Evolutionary conservation across 1,140 invertebrate species (phyloP), one percentile per base, ranked within the genome.

Genomic region (Papilio helenus): DNA sequence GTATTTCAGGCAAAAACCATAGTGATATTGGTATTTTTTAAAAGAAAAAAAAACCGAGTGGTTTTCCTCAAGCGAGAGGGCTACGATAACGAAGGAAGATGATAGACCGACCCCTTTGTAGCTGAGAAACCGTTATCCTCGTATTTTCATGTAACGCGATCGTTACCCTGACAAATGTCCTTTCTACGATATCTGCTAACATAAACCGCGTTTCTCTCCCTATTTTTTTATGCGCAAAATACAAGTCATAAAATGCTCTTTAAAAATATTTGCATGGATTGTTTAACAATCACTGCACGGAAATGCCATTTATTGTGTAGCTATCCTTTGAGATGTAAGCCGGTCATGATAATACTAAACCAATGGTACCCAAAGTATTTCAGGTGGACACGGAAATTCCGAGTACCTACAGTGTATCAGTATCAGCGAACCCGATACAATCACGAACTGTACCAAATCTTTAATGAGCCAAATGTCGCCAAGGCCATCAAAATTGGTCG

Each of bases 121-220:
- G 34, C 71, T 14, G 61, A 12, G 61, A 68, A 72, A 72, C 71
- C 71, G 71, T n/a, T 39, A 42, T 42, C 1, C n/a, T 42, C 29
- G 39, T 72, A 44, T 72, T 72, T 72, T 72, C 71, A 20, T 39
- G 34, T 72, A 72, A 72, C 34, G 9, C 39, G 71, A 72, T 72
- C 71, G 71, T 72, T 72, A n/a, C 71, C n/a, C 39, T 72, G 71
- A 72, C 34, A 72, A 72, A 72, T 39, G 71, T 39, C 29, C 68
- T 10, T 26, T 39, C 16, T n/a, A n/a, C 71, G 34, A 39, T 42
- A 39, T 72, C 71, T 72, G 42, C 34, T n/a, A 20, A 7, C 51
- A 20, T 55, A 20, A 55, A 55, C n/a, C 20, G 18, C 20, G 8
- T 20, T 55, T 55, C n/a, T 55, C 51, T 20, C 20, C 51, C 18